Conservation (phyloP, 2,888 invertebrate genomes). For the Dryocosmus kuriphilus region DNA sequence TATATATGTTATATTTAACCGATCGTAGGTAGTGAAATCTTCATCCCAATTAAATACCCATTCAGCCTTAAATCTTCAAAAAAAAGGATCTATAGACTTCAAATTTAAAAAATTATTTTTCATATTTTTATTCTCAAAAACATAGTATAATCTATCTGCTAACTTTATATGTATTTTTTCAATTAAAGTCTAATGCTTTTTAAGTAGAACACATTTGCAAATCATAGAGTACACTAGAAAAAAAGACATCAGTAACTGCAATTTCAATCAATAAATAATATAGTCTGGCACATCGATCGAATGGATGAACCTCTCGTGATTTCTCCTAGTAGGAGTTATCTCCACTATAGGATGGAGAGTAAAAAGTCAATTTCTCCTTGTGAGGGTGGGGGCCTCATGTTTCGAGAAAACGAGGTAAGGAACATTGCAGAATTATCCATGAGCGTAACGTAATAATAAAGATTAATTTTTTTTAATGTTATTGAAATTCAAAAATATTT, state of each 20-base stretch:
- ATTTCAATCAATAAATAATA: constrained; percentile 21
- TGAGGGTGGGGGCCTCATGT: not conserved
- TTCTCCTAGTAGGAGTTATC: constrained; percentile 20
- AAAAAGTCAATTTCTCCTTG: constrained; percentile 20
- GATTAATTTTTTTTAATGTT: not conserved
- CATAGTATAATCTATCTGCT: too few species aligned
- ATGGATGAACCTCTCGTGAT: constrained; percentile 4
- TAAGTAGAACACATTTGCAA: not conserved
- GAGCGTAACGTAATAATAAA: not conserved
- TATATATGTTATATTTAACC: too few species aligned
- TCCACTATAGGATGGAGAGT: constrained; percentile 6
- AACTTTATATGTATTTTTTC: not conserved
- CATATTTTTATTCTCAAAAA: too few species aligned
- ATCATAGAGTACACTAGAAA: not conserved
- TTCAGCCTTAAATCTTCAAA: not conserved
- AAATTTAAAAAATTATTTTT: too few species aligned
- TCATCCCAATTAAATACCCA: not conserved
- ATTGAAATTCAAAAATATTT: not conserved
- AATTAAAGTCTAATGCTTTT: not conserved
- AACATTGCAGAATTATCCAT: constrained; percentile 8
- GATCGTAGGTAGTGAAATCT: not conserved
- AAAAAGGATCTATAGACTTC: not conserved
- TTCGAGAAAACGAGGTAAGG: constrained; percentile 7
- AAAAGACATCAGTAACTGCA: not conserved
- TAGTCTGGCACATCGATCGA: not conserved